Conservation (phyloP, 2,888 invertebrate genomes). For the Homarus gammarus region DNA sequence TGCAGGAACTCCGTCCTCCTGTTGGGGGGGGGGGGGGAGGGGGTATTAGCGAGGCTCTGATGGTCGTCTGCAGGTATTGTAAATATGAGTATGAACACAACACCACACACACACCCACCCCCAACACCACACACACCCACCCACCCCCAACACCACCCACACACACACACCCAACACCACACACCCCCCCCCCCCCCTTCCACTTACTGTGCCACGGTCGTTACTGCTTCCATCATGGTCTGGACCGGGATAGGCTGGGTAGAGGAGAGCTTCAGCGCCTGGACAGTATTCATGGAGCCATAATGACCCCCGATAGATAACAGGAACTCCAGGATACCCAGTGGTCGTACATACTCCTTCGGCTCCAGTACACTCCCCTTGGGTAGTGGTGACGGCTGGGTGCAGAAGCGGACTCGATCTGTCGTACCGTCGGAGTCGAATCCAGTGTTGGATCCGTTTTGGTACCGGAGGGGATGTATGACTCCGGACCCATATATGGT, state of each 20-base stretch:
- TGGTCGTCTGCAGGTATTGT: neutral
- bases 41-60: no score
- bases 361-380: no score
- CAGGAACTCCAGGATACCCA: conserved; percentile 60
- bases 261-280: conserved; percentile 22
- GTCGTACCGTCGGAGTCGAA: no score
- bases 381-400: no score
- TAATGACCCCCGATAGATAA: conserved; percentile 52
- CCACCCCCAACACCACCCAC: neutral
- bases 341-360: conserved; percentile 55
- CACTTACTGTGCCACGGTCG: conserved; percentile 23
- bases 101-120: neutral
- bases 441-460: no score
- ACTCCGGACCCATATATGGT: no score
- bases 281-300: conserved; percentile 35
- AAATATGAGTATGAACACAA: no score
- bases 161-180: neutral
- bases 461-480: no score
- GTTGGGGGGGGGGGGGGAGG: no score
- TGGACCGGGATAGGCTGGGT: conserved; percentile 13
- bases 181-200: neutral
- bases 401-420: no score
- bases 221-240: conserved; percentile 20
- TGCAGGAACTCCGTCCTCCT: conserved; percentile 51
- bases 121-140: neutral